Percentiles rank a stretch among this genome's conserved stretches.
These are phyloP conservation scores for Trypoxylus dichotomus DNA, from an alignment of 1,140 invertebrate species.

Conservation along the genomic window DNA sequence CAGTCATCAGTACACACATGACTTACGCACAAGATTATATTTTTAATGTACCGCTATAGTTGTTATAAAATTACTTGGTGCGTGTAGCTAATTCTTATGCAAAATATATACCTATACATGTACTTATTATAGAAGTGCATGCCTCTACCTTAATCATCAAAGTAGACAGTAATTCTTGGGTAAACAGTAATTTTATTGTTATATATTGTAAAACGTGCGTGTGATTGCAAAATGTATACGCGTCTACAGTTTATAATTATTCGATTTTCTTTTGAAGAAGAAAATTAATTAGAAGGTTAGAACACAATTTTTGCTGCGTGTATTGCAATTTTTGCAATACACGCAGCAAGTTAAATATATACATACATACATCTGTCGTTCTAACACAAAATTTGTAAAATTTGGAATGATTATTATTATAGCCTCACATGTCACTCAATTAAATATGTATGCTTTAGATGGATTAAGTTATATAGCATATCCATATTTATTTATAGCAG, in stretches of 20 bases:
- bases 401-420: too few relatives aligned
- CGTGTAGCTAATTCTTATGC: neutral
- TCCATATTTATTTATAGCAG: too few relatives aligned
- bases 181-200: slow-evolving; percentile 21
- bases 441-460: too few relatives aligned
- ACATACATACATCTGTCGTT: too few relatives aligned
- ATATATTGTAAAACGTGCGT: neutral
- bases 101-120: neutral
- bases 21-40: neutral
- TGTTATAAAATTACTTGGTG: neutral
- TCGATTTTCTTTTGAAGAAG: neutral
- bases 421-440: too few relatives aligned
- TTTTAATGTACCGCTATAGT: slow-evolving; percentile 1
- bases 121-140: neutral
- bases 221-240: neutral
- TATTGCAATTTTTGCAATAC: too few relatives aligned
- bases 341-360: too few relatives aligned
- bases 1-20: too few relatives aligned
- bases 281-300: neutral
- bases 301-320: too few relatives aligned
- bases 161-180: neutral
- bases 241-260: neutral
- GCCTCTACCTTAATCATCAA: neutral
- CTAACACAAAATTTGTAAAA: too few relatives aligned
- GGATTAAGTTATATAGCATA: too few relatives aligned